Evolutionary conservation across 2,797 vertebrate genomes (phyloP), one percentile per base, ranked within the genome.

Genomic region (Gallinago stenura): DNA sequence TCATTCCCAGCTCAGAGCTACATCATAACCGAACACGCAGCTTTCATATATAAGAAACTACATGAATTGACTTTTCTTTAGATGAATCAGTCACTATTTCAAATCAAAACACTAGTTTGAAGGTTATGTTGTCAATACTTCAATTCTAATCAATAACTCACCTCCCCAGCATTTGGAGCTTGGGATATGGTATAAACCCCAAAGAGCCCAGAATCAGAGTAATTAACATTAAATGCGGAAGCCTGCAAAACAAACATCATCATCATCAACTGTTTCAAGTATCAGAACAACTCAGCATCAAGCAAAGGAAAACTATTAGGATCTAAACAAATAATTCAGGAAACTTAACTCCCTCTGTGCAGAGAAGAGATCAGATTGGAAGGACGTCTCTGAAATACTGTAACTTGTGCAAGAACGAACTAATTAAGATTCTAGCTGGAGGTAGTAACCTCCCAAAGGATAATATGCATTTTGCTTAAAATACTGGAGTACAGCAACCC

Each of bases 181-280:
- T 99, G 99, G 10, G 98, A 98, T 95, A 99, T 97, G 33, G 98
- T 98, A 75, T 99, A 99, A 89, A 99, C 61, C 28, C 99, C 99
- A 82, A 99, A 99, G 61, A 99, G 98, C 50, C 99, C 99, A 48
- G 99, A 99, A 97, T 99, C 99, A 3, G 98, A 98, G 97, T 99
- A 99, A 96, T 97, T 98, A 31, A 98, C 98, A 78, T 99, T 99
- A 96, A 99, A 99, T 31, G 99, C 98, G 2, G 98, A 98, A 90
- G 97, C 99, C 99, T 99, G 97, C 53, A 95, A 97, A 81, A 93
- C 3, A 97, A 95, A 87, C 25, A 70, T 30, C 9, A 45, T 17
- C 45, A 81, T 79, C 41, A 81, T 79, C 41, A 80, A 41, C 8
- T n/a, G 9, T 88, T 92, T 37, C 39, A 92, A 77, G 31, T 50